Evolutionary conservation across 2,888 invertebrate genomes (phyloP).

Genomic region (Zootermopsis nevadensis): DNA sequence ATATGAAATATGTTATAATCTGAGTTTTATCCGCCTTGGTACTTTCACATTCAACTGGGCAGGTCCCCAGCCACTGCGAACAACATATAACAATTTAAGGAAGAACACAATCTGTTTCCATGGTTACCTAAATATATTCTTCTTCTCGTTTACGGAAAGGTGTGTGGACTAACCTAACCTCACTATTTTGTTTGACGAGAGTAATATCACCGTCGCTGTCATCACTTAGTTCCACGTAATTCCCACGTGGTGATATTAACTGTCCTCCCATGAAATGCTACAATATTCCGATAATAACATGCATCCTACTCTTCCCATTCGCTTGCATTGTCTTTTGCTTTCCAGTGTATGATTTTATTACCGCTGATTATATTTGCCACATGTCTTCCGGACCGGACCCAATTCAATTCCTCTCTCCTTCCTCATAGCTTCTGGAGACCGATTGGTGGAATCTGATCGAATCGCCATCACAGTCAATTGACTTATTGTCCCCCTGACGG

Average conservation of each 20-base stretch:
- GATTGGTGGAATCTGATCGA: constrained; percentile 28
- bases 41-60: too few species aligned
- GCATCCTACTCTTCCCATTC: background rate
- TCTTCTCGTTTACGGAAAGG: too few species aligned
- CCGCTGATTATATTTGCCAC: background rate
- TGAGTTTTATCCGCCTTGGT: too few species aligned
- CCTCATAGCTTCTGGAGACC: background rate
- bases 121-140: too few species aligned
- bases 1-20: too few species aligned
- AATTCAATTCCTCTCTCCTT: background rate
- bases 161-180: too few species aligned
- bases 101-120: too few species aligned
- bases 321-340: background rate
- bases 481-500: constrained; percentile 24
- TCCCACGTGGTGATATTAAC: background rate
- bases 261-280: background rate
- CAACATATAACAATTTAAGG: too few species aligned
- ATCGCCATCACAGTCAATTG: constrained; percentile 24
- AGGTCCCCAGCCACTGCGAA: too few species aligned
- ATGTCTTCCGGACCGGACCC: background rate
- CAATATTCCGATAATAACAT: background rate
- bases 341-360: background rate
- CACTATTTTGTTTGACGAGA: too few species aligned
- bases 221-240: background rate
- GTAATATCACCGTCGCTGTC: too few species aligned